Percentiles rank a stretch among this genome's conserved stretches.
Conservation (phyloP, 2,888 invertebrate species). For the Formica aserva region DNA sequence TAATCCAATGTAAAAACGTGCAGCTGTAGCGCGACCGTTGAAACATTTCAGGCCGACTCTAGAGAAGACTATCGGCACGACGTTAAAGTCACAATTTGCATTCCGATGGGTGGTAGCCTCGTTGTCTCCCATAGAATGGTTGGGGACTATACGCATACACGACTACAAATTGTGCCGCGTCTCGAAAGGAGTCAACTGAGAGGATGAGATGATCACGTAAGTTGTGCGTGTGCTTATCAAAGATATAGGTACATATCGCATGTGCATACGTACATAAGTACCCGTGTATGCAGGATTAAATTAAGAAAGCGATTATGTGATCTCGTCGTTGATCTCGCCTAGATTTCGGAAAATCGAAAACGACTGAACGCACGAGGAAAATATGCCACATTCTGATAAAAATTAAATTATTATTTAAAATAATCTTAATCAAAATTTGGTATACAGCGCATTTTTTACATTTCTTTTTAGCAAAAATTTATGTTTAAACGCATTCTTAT, state of each 20-base stretch:
- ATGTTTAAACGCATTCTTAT: not conserved
- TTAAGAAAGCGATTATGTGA: slow-evolving; percentile 16
- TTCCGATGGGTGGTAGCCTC: slow-evolving; percentile 68
- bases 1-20: slow-evolving; percentile 46
- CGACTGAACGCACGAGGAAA: not conserved
- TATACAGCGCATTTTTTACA: not conserved
- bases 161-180: slow-evolving; percentile 62
- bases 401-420: not conserved
- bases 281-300: slow-evolving; percentile 16
- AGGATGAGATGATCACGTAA: slow-evolving; percentile 65
- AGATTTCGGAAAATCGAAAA: slow-evolving; percentile 21
- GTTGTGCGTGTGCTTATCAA: slow-evolving; percentile 45
- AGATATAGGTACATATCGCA: slow-evolving; percentile 14
- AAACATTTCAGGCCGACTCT: slow-evolving; percentile 60
- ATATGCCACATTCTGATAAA: not conserved
- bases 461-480: slow-evolving; percentile 1
- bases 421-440: slow-evolving; percentile 8
- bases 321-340: not conserved
- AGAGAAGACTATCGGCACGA: slow-evolving; percentile 38
- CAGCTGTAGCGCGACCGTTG: slow-evolving; percentile 49
- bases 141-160: slow-evolving; percentile 60
- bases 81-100: slow-evolving; percentile 70
- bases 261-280: slow-evolving; percentile 1
- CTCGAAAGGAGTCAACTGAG: slow-evolving; percentile 62
- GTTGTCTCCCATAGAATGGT: slow-evolving; percentile 50